Evolutionary conservation across 2,113 vertebrate species (phyloP).

Genomic region (Probosciger aterrimus): DNA sequence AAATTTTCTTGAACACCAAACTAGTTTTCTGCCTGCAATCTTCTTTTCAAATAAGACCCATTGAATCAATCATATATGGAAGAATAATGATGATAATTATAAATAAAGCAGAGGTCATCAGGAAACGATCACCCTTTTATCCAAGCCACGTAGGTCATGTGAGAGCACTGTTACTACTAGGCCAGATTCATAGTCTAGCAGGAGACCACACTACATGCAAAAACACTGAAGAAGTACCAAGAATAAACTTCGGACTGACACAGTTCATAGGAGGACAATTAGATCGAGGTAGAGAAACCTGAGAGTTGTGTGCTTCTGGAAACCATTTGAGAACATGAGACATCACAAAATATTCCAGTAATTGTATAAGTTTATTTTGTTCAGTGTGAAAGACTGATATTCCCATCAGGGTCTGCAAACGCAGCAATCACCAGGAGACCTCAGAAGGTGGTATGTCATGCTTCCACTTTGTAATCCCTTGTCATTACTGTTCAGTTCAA

Average conservation of each 20-base stretch:
- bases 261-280: neutral
- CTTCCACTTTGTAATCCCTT: neutral
- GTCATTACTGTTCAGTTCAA: neutral
- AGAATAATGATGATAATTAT: neutral
- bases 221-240: neutral
- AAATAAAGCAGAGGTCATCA: neutral
- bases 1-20: neutral
- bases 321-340: neutral
- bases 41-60: neutral
- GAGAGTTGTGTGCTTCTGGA: neutral
- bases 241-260: neutral
- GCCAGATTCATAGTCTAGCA: neutral
- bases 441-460: neutral
- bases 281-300: neutral
- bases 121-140: neutral
- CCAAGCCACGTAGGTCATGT: neutral
- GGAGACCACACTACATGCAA: neutral
- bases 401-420: neutral
- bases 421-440: neutral
- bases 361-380: neutral
- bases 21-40: neutral
- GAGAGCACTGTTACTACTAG: neutral
- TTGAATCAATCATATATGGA: neutral
- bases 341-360: neutral
- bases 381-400: neutral